Evolutionary conservation across 2,888 invertebrate species (phyloP).

Genomic region (Parapristionchus giblindavisi): DNA sequence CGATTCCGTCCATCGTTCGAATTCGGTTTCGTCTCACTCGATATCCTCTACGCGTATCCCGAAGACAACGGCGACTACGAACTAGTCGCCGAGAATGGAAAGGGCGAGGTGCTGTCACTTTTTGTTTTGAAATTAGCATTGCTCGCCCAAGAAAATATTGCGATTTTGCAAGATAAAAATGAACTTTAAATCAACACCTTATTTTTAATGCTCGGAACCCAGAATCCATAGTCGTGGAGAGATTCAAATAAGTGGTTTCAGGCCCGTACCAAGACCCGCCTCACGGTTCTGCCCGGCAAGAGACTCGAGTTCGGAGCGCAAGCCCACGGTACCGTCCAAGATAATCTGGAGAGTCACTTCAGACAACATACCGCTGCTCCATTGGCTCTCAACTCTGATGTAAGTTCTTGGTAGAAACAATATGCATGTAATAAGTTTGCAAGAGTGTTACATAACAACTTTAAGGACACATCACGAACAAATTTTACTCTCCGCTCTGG

Average conservation of each 20-base stretch:
- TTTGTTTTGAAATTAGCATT: neutral
- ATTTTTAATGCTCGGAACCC: neutral
- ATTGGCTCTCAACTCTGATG: slow-evolving; percentile 76
- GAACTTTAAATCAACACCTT: neutral
- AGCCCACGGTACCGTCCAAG: slow-evolving; percentile 58
- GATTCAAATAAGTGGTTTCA: neutral
- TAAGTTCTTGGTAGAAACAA: slow-evolving; percentile 67
- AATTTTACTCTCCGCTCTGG: slow-evolving; percentile 1
- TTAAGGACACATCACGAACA: neutral
- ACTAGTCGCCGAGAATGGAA: slow-evolving; percentile 89
- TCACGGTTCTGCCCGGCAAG: slow-evolving; percentile 60
- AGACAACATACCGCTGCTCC: slow-evolving; percentile 89
- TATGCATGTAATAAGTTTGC: neutral
- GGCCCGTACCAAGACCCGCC: slow-evolving; percentile 56
- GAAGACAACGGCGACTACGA: slow-evolving; percentile 79
- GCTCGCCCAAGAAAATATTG: neutral
- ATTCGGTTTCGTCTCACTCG: slow-evolving; percentile 91
- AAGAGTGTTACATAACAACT: neutral
- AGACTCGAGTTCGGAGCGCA: slow-evolving; percentile 67
- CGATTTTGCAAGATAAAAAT: neutral
- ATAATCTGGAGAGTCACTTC: slow-evolving; percentile 73
- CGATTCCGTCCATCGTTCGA: slow-evolving; percentile 62
- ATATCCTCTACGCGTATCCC: slow-evolving; percentile 82
- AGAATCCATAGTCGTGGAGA: neutral
- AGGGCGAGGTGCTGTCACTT: slow-evolving; percentile 84